A percentile compares a stretch with the other conserved stretches of the same genome.
These are phyloP conservation scores for Erpetoichthys calabaricus DNA, from an alignment of 2,797 vertebrate species.

Conservation along the genomic window DNA sequence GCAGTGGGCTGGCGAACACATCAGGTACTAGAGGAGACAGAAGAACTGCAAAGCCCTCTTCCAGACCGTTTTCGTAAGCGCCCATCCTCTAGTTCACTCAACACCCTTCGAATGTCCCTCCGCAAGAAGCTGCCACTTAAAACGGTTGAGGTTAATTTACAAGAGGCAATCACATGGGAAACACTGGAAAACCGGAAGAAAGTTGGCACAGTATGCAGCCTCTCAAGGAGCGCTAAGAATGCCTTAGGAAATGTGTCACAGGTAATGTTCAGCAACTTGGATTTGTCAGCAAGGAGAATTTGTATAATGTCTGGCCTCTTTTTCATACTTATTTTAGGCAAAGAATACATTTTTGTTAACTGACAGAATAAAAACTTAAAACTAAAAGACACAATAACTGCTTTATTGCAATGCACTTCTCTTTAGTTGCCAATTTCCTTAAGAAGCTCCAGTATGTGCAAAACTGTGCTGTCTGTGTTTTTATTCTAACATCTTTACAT, in stretches of 20 bases:
- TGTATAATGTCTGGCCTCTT: too few relatives aligned
- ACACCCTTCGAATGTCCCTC: conserved; percentile 63
- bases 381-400: too few relatives aligned
- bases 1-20: conserved; percentile 57
- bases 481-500: too few relatives aligned
- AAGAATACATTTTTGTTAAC: too few relatives aligned
- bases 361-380: too few relatives aligned
- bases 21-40: conserved; percentile 51
- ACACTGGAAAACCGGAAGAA: conserved; percentile 41
- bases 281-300: not conserved
- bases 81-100: conserved; percentile 51
- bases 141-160: conserved; percentile 47
- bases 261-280: conserved; percentile 38
- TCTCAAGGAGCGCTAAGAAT: conserved; percentile 60
- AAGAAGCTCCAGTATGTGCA: too few relatives aligned
- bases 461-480: too few relatives aligned
- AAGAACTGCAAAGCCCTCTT: conserved; percentile 47
- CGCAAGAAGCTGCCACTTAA: conserved; percentile 68
- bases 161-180: conserved; percentile 49
- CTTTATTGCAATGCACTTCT: too few relatives aligned
- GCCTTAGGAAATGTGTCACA: conserved; percentile 64
- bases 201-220: conserved; percentile 40
- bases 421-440: too few relatives aligned
- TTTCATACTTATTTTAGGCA: too few relatives aligned
- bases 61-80: conserved; percentile 47